These are phyloP conservation scores for Numenius arquata DNA, from an alignment of 2,113 vertebrate genomes.

Conservation along the genomic window DNA sequence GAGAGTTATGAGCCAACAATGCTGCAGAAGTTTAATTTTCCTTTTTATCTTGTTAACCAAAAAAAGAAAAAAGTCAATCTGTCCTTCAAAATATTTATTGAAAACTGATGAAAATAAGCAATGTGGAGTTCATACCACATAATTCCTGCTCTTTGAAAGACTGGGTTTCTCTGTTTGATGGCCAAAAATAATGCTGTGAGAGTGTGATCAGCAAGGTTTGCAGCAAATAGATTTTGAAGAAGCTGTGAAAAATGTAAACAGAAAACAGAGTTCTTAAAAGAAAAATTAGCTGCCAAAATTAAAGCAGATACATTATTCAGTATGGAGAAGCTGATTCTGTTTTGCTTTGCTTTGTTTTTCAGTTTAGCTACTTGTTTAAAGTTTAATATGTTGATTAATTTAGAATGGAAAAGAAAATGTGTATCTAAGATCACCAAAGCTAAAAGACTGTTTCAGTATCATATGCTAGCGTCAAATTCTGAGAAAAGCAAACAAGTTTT, in stretches of 20 bases:
- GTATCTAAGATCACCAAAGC: neutral
- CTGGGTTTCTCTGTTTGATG: neutral
- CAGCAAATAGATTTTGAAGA: neutral
- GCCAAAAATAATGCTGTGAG: neutral
- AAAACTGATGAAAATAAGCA: neutral
- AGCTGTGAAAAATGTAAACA: neutral
- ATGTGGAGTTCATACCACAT: neutral
- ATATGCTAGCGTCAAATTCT: neutral
- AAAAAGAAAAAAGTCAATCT: neutral
- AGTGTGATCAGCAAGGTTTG: neutral
- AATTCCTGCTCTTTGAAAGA: neutral
- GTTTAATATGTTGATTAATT: neutral
- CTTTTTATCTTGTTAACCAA: neutral
- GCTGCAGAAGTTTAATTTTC: neutral
- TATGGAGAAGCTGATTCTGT: neutral
- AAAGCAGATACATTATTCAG: neutral
- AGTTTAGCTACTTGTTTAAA: neutral
- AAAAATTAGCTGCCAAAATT: neutral
- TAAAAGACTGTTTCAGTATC: neutral
- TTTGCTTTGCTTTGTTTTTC: neutral
- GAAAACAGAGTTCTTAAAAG: neutral
- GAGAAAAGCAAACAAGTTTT: neutral
- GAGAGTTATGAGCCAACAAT: neutral
- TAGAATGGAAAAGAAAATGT: neutral
- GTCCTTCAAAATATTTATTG: neutral